These are phyloP conservation scores for Sorex maritimensis DNA, from an alignment of 2,797 vertebrate species.

Conservation along the genomic window DNA sequence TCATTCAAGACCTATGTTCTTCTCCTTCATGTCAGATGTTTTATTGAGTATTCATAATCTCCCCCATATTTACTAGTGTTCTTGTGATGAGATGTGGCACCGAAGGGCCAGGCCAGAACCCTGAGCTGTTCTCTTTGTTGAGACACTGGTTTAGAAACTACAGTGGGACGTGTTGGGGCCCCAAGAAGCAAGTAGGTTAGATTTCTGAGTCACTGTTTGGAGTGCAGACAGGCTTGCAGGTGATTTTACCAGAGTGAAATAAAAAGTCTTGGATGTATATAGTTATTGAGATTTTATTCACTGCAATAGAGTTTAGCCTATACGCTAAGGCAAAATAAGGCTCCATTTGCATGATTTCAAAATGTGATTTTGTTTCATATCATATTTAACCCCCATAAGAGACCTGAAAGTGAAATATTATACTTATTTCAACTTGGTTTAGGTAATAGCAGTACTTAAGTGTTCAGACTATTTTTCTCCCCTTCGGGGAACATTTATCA, in stretches of 20 bases:
- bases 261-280: conserved; percentile 43
- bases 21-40: neutral
- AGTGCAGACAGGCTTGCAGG: no score
- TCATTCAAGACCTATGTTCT: neutral
- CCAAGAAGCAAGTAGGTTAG: neutral
- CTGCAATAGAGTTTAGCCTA: neutral
- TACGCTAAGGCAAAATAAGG: conserved; percentile 28
- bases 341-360: neutral
- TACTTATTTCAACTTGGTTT: neutral
- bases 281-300: neutral
- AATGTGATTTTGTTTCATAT: conserved; percentile 38
- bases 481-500: conserved; percentile 35
- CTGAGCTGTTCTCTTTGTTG: neutral
- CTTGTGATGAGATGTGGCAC: neutral
- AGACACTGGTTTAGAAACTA: conserved; percentile 1
- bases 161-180: neutral
- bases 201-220: neutral
- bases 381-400: conserved; percentile 50
- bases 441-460: conserved; percentile 18
- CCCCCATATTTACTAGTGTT: neutral
- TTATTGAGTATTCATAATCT: neutral
- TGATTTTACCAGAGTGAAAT: neutral
- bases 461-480: conserved; percentile 40
- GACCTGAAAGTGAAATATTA: conserved; percentile 45
- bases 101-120: neutral